Evolutionary conservation across 2,113 vertebrate genomes (phyloP), one percentile per base, ranked within the genome.

Genomic region (Oncorhynchus nerka): DNA sequence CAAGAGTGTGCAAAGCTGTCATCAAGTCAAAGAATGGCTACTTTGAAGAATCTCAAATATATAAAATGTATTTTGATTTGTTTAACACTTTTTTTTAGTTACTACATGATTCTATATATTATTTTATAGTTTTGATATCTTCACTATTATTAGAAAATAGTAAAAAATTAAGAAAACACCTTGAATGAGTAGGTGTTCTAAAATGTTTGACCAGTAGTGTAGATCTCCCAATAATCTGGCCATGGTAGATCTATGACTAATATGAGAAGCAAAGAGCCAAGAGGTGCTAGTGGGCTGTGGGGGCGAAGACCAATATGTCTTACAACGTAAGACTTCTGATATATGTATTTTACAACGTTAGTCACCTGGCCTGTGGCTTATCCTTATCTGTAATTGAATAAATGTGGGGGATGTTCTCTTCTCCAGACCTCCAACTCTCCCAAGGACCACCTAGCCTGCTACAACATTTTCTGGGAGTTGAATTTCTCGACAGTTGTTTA

Each of bases 351-450:
- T 30, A 49, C 39, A 34, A 6, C 32, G 5, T 34, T 34, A 3
- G 45, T 80, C 76, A 34, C 68, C 26, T 4, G 79, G 34, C 30
- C 49, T 15, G 48, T 6, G 61, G 20, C 68, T 80, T 39, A 76
- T 80, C 73, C 85, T 88, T 89, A 88, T 89, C 89, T 85, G 49
- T 72, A 22, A 66, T 49, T 78, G 80, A 80, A 77, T 84, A 86
- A 88, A 89, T 34, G 66, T 75, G 83, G 45, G 81, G 79, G 73
- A 57, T 82, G 75, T 83, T 81, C 74, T 83, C 48, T 73, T 6
- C 81, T 84, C 73, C 51, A 19, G 74, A 51, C 73, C 67, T 84
- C 65, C 75, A 55, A 5, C 13, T 55, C 51, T 55, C 74, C 68
- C 80, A 8, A 34, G 71, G 87, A 89, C 89, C 89, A 87, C 87